Evolutionary conservation across 2,888 invertebrate species (phyloP).

Genomic region (Leptinotarsa juncta): DNA sequence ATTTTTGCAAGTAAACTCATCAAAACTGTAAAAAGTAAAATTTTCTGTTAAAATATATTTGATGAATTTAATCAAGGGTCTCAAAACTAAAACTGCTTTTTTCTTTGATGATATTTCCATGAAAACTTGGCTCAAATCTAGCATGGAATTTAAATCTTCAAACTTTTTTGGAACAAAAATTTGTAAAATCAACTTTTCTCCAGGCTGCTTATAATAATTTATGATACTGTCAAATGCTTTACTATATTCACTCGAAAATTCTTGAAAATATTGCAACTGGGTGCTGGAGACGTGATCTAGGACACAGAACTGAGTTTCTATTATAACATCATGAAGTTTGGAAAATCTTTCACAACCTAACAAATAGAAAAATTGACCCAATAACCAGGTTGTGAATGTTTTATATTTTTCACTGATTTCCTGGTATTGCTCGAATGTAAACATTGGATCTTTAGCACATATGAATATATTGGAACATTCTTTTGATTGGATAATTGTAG

Average conservation of each 20-base stretch:
- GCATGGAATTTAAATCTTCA: conserved; percentile 53
- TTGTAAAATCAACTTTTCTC: conserved; percentile 59
- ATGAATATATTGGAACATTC: conserved; percentile 71
- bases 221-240: conserved; percentile 65
- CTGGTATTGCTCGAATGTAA: conserved; percentile 67
- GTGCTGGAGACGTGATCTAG: conserved; percentile 68
- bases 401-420: conserved; percentile 60
- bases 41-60: conserved; percentile 52
- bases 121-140: conserved; percentile 57
- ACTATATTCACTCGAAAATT: conserved; percentile 68
- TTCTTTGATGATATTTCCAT: conserved; percentile 53
- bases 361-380: conserved; percentile 76
- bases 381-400: conserved; percentile 75
- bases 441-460: conserved; percentile 66
- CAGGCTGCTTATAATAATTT: conserved; percentile 63
- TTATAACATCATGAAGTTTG: conserved; percentile 69
- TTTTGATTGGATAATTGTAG: conserved; percentile 72
- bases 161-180: conserved; percentile 67
- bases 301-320: conserved; percentile 71
- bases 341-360: conserved; percentile 69
- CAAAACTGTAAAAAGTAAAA: conserved; percentile 51
- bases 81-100: conserved; percentile 52
- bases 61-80: conserved; percentile 55
- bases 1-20: conserved; percentile 43
- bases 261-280: conserved; percentile 67